Percentiles rank a stretch among this genome's conserved stretches.
Conservation (phyloP, 2,888 invertebrate species). For the Oscheius sp. region DNA sequence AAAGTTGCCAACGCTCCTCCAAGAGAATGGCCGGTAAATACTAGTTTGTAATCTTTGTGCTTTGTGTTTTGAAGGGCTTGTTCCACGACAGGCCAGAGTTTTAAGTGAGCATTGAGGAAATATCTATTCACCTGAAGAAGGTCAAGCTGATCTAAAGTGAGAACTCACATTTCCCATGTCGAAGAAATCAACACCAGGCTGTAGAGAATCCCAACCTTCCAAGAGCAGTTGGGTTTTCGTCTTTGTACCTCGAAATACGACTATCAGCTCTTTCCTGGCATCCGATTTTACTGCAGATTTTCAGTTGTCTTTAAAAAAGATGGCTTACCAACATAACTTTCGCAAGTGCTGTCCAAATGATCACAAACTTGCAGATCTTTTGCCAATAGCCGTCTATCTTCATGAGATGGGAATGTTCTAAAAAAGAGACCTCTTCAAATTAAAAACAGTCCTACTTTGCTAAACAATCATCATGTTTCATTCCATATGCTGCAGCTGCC, state of each 20-base stretch:
- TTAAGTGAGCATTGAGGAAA: conserved; percentile 66
- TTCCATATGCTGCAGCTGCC: conserved; percentile 65
- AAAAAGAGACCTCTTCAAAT: not conserved
- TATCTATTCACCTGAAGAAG: conserved; percentile 63
- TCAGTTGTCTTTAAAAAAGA: too few species aligned
- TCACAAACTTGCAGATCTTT: conserved; percentile 48
- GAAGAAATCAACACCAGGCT: conserved; percentile 63
- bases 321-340: conserved; percentile 48
- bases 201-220: conserved; percentile 64
- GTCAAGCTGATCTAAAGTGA: not conserved
- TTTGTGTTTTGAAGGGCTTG: conserved; percentile 52
- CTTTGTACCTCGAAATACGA: conserved; percentile 64
- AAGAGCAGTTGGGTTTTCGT: conserved; percentile 61
- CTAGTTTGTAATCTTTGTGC: conserved; percentile 60
- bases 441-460: conserved; percentile 58
- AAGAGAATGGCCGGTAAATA: conserved; percentile 70
- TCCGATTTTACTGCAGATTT: conserved; percentile 61
- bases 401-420: conserved; percentile 43
- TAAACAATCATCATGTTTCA: conserved; percentile 57
- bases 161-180: conserved; percentile 64
- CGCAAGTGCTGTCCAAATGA: conserved; percentile 60
- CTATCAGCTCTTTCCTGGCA: conserved; percentile 48
- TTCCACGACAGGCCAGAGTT: conserved; percentile 64
- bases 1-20: conserved; percentile 70
- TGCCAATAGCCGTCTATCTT: conserved; percentile 32